These are phyloP conservation scores for Tachina fera DNA, from an alignment of 2,888 invertebrate genomes.

Conservation along the genomic window DNA sequence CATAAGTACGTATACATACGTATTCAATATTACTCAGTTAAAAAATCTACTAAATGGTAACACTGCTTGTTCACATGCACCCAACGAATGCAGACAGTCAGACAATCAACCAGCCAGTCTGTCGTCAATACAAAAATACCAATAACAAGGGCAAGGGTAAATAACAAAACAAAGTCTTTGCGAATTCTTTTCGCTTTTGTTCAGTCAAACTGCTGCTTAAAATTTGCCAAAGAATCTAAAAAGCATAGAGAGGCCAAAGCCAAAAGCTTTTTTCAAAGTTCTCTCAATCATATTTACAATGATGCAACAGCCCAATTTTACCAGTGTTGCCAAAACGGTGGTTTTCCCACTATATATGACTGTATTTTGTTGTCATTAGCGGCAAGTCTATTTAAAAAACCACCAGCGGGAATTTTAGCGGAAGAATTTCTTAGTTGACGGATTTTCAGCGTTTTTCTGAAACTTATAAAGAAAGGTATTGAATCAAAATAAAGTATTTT, in stretches of 20 bases:
- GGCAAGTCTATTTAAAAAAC: no score
- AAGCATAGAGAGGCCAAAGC: not conserved
- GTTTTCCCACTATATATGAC: no score
- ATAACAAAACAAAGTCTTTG: constrained; percentile 26
- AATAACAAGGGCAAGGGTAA: constrained; percentile 14
- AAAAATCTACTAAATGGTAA: no score
- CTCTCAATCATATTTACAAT: not conserved
- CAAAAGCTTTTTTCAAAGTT: constrained; percentile 25
- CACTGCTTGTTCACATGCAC: not conserved
- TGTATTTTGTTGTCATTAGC: no score
- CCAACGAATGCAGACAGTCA: not conserved
- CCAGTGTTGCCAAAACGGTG: no score
- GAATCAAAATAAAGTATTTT: no score
- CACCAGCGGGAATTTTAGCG: no score
- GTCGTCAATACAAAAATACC: not conserved
- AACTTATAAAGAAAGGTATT: no score
- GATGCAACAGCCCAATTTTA: not conserved
- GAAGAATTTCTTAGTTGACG: no score
- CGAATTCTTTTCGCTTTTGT: not conserved
- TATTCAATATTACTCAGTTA: no score
- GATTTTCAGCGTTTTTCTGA: no score
- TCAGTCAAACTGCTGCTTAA: not conserved
- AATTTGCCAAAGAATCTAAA: not conserved
- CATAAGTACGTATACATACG: no score
- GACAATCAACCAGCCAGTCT: not conserved